These are phyloP conservation scores for Psittacula derbiana DNA, from an alignment of 2,797 vertebrate genomes.

Conservation along the genomic window DNA sequence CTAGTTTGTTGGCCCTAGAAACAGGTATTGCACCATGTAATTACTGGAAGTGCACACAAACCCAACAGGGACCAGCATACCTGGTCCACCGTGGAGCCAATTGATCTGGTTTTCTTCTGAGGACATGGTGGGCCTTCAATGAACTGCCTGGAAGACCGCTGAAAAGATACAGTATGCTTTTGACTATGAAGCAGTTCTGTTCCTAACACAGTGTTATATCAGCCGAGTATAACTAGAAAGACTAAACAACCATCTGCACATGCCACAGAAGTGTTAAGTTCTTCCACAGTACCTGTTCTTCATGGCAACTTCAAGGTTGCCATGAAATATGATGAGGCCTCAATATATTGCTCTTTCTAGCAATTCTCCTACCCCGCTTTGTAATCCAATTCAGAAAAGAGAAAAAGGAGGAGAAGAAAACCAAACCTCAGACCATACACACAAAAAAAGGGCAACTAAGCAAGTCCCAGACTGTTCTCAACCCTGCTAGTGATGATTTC, in stretches of 20 bases:
- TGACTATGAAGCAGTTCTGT: neutral
- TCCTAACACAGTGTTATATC: no score
- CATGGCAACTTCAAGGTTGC: neutral
- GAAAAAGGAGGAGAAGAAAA: neutral
- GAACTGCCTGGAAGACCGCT: conserved; percentile 92
- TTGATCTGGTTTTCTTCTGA: conserved; percentile 88
- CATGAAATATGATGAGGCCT: neutral
- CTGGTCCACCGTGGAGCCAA: conserved; percentile 81
- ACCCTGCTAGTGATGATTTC: neutral
- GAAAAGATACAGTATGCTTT: neutral
- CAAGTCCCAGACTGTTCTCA: neutral
- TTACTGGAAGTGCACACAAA: rapidly evolving
- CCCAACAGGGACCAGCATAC: conserved; percentile 58
- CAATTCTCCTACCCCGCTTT: neutral
- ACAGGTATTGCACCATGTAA: no score
- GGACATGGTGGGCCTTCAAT: conserved; percentile 85
- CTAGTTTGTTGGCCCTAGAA: neutral
- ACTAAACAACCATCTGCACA: neutral
- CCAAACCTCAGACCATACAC: neutral
- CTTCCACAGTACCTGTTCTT: neutral
- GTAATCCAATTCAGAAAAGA: neutral
- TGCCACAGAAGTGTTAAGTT: neutral
- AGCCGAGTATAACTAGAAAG: no score
- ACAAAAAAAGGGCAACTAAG: neutral
- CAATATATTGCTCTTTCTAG: neutral